Base-by-base conservation (phyloP, 2,888 invertebrate genomes). In the Idaea aversata region DNA sequence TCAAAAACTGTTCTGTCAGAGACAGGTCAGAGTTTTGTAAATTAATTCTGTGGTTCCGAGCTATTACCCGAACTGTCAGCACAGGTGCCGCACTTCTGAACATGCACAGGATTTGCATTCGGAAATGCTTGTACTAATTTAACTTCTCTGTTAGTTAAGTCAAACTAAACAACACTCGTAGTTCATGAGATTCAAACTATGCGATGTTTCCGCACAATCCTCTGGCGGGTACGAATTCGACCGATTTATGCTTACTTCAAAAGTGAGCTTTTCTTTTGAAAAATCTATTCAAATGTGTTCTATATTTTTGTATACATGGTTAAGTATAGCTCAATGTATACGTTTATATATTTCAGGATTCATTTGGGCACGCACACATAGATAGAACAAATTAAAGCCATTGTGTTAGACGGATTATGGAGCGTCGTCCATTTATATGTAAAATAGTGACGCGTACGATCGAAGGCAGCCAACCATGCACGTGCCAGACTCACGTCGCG, bases 401-500 rank as follows among this genome's bases (percentile, higher is more conserved):
- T 90, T 91, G 91, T 90, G 88, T 90, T 88, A 88, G 87, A 87
- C 80, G 86, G 88, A 90, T 91, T 91, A 90, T 87, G 87, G 87
- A 84, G 86, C 85, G 83, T 81, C 84, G 87, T 87, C 90, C 91
- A 92, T 92, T 92, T 91, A 90, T 92, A 92, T 92, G 92, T 90
- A 90, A 92, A 91, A 89, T 90, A 90, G 91, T 89, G 88, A 88
- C 85, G 88, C 83, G 86, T 83, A 82, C 85, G 83, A 85, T 87
- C 84, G 84, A 77, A 87, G 81, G 76, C 87, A 84, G 79, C 81
- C 82, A 83, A 75, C 79, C 85, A 82, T 81, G 77, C 80, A 76
- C 82, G 80, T 79, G 81, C 78, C 79, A 72, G 75, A 75, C 76
- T 73, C 76, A 74, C 75, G 59, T 74, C 73, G 72, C 76, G 72